Evolutionary conservation across 2,888 invertebrate genomes (phyloP), one percentile per base, ranked within the genome.

Genomic region (Chloromyia formosa): DNA sequence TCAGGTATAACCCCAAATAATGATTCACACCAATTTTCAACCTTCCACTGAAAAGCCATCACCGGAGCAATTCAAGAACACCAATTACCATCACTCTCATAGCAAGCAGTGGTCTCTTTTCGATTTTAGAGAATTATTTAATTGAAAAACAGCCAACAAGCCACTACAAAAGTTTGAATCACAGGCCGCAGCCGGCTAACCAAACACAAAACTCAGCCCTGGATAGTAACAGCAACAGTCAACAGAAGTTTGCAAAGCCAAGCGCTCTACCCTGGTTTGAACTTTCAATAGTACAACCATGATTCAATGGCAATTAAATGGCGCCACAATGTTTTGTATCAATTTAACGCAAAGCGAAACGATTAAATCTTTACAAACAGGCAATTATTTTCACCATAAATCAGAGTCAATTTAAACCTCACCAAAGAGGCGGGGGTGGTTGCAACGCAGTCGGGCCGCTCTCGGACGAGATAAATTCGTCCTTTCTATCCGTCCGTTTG

Each of bases 301-400:
- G 60, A 22, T 60, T 60, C 60, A 60, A 62, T 62, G 62, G 62
- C 40, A 62, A 62, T 62, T 62, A 40, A 62, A 62, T 40, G 62
- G 62, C 62, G 62, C 62, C 40, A 16, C 62, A 62, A 40, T 62
- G 62, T 62, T 71, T 71, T 56, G 58, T 58, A 35, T 71, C 71
- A 71, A 58, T 71, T 71, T 71, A 71, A 40, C 58, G 23, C 71
- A 71, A 71, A 71, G 27, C 71, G 40, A 18, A 40, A 40, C 56
- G 71, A 71, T 71, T 71, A 71, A 56, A 71, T 71, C 58, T 58
- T 35, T 35, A 80, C 80, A 82, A 80, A 82, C 80, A 80, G 81
- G 81, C 81, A 82, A 82, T 83, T 83, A 83, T 83, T 81, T 82
- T 81, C 83, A 81, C 83, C 81, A 83, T 82, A 83, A 83, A 83